Base-by-base conservation (phyloP, 2,797 vertebrate genomes). In the Mus caroli region DNA sequence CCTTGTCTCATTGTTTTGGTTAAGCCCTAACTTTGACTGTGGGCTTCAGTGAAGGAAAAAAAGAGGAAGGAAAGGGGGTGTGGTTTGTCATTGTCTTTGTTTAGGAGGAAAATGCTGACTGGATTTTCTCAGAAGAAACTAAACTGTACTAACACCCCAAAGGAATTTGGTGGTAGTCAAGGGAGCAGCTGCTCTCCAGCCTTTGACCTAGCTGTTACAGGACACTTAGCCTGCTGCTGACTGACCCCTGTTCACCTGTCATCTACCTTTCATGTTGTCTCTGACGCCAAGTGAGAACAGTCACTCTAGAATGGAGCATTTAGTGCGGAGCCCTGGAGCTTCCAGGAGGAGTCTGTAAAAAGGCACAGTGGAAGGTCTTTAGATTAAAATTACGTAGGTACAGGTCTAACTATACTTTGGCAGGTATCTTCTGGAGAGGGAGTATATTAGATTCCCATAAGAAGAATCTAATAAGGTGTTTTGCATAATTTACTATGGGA, bases 381-480 rank as follows among this genome's bases (percentile, higher is more conserved):
- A 71, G 46, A 54, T 71, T 17, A 5, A 40, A 54, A 31, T 40
- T 3, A 87, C 64, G 9, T 50, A 54, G 31, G 19, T 46, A 78
- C 34, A 58, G 54, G 56, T 71, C 64, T 91, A 22, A 77, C n/a
- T 90, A 37, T 64, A 4, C 22, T 26, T 71, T 37, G 46, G n/a
- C 34, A 40, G 50, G 14, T 69, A 26, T 71, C 64, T 86, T 87
- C 54, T 76, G 54, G 11, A 37, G 76, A 60, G 28, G 46, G 28
- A 76, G 71, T 88, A 79, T 73, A 64, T 50, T 52, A 95, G 46
- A 56, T 93, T 85, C 43, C 85, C 78, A 19, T 20, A 71, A 71
- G 67, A 67, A 67, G 64, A 71, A 20, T 19, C 34, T n/a, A 71
- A 37, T 43, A 1, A 40, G 4, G 34, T 50, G 54, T 83, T 75